A percentile compares a stretch with the other conserved stretches of the same genome.
Evolutionary conservation across 2,888 invertebrate genomes (phyloP).

Genomic region (Ypsolopha scabrella): DNA sequence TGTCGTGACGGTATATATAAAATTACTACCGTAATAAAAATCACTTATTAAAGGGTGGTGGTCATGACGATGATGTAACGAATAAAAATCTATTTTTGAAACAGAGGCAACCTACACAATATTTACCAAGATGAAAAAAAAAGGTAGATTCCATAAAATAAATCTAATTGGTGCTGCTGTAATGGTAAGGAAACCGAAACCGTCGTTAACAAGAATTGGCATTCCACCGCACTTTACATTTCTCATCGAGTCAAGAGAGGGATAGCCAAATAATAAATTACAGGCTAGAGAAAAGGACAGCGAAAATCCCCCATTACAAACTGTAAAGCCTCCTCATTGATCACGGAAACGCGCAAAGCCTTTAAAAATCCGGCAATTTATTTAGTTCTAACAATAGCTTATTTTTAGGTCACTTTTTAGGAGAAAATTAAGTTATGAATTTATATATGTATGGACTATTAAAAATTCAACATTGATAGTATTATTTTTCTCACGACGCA

Average conservation of each 20-base stretch:
- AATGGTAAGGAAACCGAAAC: slow-evolving; percentile 23
- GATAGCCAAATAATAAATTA: slow-evolving; percentile 18
- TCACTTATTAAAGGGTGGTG: no score
- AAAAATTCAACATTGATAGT: no score
- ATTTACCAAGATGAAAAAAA: not conserved
- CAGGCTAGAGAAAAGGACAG: slow-evolving; percentile 24
- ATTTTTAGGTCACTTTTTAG: slow-evolving; percentile 14
- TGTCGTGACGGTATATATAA: no score
- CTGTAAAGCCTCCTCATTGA: slow-evolving; percentile 57
- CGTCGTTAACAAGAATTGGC: slow-evolving; percentile 52
- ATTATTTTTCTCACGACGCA: no score
- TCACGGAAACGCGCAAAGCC: slow-evolving; percentile 62
- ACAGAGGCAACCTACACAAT: no score
- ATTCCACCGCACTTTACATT: slow-evolving; percentile 36
- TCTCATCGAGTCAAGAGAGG: slow-evolving; percentile 22
- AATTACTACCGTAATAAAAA: no score
- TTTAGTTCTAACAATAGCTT: slow-evolving; percentile 50
- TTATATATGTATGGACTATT: no score
- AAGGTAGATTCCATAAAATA: slow-evolving; percentile 26
- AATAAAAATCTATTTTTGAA: no score
- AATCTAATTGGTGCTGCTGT: slow-evolving; percentile 29
- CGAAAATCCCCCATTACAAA: slow-evolving; percentile 51
- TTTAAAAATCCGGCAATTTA: slow-evolving; percentile 63
- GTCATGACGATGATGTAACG: no score
- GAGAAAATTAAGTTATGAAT: no score